A percentile compares a stretch with the other conserved stretches of the same genome.
Evolutionary conservation across 2,113 vertebrate genomes (phyloP).

Genomic region (Brachypteracias leptosomus): DNA sequence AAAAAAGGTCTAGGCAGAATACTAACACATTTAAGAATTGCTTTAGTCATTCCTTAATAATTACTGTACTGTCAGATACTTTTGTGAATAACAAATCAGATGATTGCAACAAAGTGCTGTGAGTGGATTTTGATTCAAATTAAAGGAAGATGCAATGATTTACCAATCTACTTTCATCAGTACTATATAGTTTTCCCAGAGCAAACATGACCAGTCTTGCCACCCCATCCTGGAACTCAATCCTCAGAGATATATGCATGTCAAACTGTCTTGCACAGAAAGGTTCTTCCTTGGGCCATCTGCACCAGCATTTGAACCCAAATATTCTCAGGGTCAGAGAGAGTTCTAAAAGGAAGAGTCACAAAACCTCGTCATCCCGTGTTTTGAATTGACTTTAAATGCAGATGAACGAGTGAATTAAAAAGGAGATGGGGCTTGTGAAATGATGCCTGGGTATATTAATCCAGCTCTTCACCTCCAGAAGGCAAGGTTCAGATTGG

Average conservation of each 20-base stretch:
- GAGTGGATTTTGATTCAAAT: background rate
- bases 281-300: background rate
- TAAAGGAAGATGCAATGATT: background rate
- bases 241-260: accelerated
- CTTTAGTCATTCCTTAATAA: background rate
- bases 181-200: background rate
- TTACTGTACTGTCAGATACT: background rate
- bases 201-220: background rate
- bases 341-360: background rate
- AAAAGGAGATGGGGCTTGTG: background rate
- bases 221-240: background rate
- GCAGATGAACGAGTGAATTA: background rate
- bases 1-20: background rate
- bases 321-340: background rate
- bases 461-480: background rate
- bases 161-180: background rate
- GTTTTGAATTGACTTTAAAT: background rate
- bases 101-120: background rate
- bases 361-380: background rate
- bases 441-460: constrained; percentile 6
- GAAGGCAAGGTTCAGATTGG: constrained; percentile 12
- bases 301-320: background rate
- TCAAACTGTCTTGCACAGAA: background rate
- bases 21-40: background rate
- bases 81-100: background rate